Percentiles rank a stretch among this genome's conserved stretches.
Evolutionary conservation across 2,797 vertebrate genomes (phyloP).

Genomic region (Alfaro cultratus): DNA sequence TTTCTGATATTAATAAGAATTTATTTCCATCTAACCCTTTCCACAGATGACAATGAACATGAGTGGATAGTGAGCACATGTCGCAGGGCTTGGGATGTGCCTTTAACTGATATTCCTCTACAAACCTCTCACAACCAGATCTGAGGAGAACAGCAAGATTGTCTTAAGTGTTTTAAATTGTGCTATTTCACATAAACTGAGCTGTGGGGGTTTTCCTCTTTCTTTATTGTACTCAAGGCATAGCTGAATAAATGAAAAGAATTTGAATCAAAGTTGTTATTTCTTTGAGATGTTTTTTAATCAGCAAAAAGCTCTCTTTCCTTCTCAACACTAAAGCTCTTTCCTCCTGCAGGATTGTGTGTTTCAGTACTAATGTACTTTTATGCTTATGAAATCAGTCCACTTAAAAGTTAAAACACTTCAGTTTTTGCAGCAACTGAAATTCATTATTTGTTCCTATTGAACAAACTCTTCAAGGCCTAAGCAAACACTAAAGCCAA

Average conservation of each 20-base stretch:
- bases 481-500: neutral
- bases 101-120: slow-evolving; percentile 20
- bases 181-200: neutral
- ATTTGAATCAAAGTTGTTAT: neutral
- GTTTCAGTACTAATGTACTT: neutral
- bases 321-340: neutral
- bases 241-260: neutral
- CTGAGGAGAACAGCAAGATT: slow-evolving; percentile 24
- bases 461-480: neutral
- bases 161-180: neutral
- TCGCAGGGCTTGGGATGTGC: slow-evolving; percentile 83
- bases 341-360: neutral
- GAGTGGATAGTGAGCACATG: slow-evolving; percentile 90
- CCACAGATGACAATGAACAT: slow-evolving; percentile 88
- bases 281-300: neutral
- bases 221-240: neutral
- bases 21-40: slow-evolving; percentile 11
- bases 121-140: slow-evolving; percentile 12
- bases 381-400: neutral
- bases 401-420: neutral
- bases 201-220: neutral
- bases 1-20: neutral
- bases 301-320: neutral
- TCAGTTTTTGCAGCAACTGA: neutral
- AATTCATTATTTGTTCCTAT: neutral